Evolutionary conservation across 2,113 vertebrate genomes (phyloP), one percentile per base, ranked within the genome.

Genomic region (Nothoprocta perdicaria): DNA sequence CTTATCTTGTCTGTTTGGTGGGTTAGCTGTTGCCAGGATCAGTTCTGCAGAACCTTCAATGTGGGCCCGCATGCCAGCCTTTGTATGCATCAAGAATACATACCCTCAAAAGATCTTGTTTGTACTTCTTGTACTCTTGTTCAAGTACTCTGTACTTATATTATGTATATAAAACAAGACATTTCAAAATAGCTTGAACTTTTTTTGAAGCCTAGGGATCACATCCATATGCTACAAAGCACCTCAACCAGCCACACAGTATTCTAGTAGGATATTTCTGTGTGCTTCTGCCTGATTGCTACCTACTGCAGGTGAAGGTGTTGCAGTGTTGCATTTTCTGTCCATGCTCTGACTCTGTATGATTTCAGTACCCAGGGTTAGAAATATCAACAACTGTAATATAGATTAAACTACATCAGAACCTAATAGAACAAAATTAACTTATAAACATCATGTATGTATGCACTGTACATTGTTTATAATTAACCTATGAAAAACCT

Each of bases 281-380:
- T 45, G 43, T 45, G 43, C 14, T 45, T 45, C 43, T 16, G 15
- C 15, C 14, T 45, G 43, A 45, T 16, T 45, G 5, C 12, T 73
- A 67, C 7, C 10, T 8, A 10, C 45, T 27, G 9, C 11, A 45
- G 23, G 31, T 13, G 0, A 1, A 79, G 35, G 15, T 2, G 3
- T 23, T 31, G 33, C 1, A 1, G 15, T 0, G 0, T 14, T 76
- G 11, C 29, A 4, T 53, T 76, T 48, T 53, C 52, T n/a, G 4
- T 41, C 33, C 53, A 23, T 71, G 4, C 8, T 71, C 52, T 46
- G 55, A 29, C 7, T 40, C 12, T 31, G 33, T 10, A 45, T 24
- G 19, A 27, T 78, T 73, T 61, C 24, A 52, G 18, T 17, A 45
- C 27, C 24, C 11, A 17, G 29, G 3, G 23, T 41, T 66, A 85